Conservation (phyloP, 2,113 vertebrate species). For the Scartelaos histophorus region DNA sequence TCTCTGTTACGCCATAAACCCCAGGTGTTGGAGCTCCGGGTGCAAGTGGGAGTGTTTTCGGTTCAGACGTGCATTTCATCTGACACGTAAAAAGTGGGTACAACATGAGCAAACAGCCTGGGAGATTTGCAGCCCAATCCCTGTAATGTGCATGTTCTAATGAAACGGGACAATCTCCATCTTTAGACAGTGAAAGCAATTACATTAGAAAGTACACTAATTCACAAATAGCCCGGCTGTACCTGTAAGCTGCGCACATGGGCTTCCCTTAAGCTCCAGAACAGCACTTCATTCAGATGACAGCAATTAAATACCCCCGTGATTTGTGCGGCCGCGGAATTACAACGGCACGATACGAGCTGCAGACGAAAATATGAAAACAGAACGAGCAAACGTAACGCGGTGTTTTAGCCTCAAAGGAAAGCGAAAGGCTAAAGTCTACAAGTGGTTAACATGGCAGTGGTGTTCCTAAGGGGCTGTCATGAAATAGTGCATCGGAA, state of each 20-base stretch:
- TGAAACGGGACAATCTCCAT: conserved; percentile 54
- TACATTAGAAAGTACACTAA: conserved; percentile 63
- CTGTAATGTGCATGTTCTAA: conserved; percentile 27
- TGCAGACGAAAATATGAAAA: conserved; percentile 28
- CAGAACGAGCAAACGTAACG: conserved; percentile 28
- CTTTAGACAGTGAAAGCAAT: conserved; percentile 60
- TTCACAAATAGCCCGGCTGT: conserved; percentile 61
- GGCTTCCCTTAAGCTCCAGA: conserved; percentile 56
- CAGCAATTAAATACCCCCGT: conserved; percentile 71
- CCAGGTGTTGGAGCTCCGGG: not conserved
- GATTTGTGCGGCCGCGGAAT: conserved; percentile 60
- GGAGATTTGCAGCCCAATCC: conserved; percentile 24
- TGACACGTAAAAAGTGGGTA: conserved; percentile 9
- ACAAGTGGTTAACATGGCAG: conserved; percentile 53
- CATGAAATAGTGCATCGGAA: no score
- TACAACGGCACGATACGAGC: conserved; percentile 51
- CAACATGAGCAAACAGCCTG: conserved; percentile 23
- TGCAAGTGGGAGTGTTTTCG: not conserved
- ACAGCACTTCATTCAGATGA: conserved; percentile 61
- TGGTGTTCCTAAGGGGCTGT: conserved; percentile 20
- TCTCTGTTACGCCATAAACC: conserved; percentile 5
- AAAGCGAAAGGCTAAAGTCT: conserved; percentile 42
- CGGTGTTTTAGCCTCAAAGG: conserved; percentile 39
- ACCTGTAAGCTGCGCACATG: conserved; percentile 62
- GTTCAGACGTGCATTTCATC: conserved; percentile 29